Conservation (phyloP, 2,888 invertebrate genomes). For the Nasonovia ribisnigri region DNA sequence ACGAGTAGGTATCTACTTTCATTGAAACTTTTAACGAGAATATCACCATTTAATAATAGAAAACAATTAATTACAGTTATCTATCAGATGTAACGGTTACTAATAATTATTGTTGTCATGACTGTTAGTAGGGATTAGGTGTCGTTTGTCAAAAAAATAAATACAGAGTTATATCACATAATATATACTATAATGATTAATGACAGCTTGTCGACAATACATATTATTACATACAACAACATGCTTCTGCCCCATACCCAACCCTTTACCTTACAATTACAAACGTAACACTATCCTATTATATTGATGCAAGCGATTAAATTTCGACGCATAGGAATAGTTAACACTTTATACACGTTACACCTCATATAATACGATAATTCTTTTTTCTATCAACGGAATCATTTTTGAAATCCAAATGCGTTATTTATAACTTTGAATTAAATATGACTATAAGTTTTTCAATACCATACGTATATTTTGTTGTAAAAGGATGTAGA, state of each 20-base stretch:
- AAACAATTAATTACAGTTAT: background rate
- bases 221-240: background rate
- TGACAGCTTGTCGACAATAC: background rate
- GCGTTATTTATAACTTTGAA: background rate
- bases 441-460: background rate
- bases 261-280: background rate
- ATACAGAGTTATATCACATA: background rate
- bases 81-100: background rate
- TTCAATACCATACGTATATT: background rate
- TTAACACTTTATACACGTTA: background rate
- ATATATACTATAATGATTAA: background rate
- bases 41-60: background rate
- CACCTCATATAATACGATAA: background rate
- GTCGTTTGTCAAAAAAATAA: background rate
- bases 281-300: background rate
- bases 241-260: background rate
- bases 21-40: background rate
- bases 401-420: background rate
- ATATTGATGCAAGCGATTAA: background rate
- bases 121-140: background rate
- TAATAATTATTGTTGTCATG: background rate
- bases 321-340: background rate
- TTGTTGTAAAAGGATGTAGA: background rate
- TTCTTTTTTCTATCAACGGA: background rate
- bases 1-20: background rate